These are phyloP conservation scores for Sycobia sp. DNA, from an alignment of 1,140 invertebrate species.

Conservation along the genomic window DNA sequence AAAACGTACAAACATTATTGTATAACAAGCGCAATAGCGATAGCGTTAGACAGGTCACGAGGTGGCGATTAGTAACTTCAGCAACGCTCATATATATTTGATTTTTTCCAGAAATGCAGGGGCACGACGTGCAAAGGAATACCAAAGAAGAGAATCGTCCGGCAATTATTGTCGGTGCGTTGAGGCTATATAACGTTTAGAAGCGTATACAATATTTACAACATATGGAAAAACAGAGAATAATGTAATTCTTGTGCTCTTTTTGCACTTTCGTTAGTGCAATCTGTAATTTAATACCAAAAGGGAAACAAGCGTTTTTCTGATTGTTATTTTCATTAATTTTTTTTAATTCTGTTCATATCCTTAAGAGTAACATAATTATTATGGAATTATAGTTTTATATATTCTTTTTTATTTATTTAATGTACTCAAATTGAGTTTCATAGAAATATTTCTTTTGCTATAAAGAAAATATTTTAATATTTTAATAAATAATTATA, in stretches of 20 bases:
- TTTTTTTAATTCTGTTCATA: too few species aligned
- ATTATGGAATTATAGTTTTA: too few species aligned
- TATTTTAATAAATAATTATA: too few species aligned
- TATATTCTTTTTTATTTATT: too few species aligned
- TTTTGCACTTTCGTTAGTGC: conserved; percentile 9
- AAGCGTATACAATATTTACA: conserved; percentile 24
- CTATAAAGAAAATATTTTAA: too few species aligned
- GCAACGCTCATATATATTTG: conserved; percentile 39
- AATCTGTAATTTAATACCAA: conserved; percentile 10
- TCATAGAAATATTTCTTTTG: too few species aligned
- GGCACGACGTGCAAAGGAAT: conserved; percentile 55
- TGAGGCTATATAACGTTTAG: conserved; percentile 45
- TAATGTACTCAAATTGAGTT: too few species aligned
- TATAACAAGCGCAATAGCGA: neutral
- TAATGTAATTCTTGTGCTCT: neutral
- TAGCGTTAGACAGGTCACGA: neutral
- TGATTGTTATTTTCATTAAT: too few species aligned
- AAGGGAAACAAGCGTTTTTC: too few species aligned
- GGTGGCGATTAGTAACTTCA: too few species aligned
- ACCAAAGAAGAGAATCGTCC: conserved; percentile 59
- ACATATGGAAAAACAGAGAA: conserved; percentile 7
- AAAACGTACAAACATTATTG: conserved; percentile 4
- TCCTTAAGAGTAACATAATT: too few species aligned
- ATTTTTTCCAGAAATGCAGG: conserved; percentile 59
- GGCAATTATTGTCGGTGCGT: conserved; percentile 57